A percentile compares a stretch with the other conserved stretches of the same genome.
Evolutionary conservation across 2,888 invertebrate genomes (phyloP).

Genomic region (Yponomeuta sedellus): DNA sequence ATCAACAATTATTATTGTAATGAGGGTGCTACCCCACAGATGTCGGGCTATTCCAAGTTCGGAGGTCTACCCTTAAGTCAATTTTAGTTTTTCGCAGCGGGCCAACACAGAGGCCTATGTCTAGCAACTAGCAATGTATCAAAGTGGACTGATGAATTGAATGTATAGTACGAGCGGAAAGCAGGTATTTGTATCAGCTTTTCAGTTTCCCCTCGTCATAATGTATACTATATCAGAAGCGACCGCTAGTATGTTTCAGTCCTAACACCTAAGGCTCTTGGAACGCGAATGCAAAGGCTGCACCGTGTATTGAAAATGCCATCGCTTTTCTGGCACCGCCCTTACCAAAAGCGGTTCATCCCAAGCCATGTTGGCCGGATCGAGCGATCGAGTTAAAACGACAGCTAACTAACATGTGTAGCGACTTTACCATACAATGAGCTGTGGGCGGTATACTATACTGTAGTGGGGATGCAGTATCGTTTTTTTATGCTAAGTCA

Average conservation of each 20-base stretch:
- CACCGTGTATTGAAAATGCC: conserved; percentile 22
- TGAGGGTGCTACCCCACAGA: no score
- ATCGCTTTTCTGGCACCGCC: conserved; percentile 22
- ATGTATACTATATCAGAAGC: no score
- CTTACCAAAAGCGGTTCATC: conserved; percentile 53
- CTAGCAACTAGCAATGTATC: no score
- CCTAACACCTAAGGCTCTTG: background rate
- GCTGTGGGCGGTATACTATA: conserved; percentile 43
- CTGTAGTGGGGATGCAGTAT: conserved; percentile 2
- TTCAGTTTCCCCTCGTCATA: background rate
- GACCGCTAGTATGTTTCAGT: background rate
- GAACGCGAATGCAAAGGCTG: background rate
- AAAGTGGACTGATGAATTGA: no score
- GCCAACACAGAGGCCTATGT: no score
- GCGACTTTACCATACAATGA: conserved; percentile 65
- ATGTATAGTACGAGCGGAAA: no score
- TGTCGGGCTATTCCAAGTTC: no score
- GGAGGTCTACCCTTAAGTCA: no score
- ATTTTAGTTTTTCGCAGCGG: no score
- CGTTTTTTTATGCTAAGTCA: background rate
- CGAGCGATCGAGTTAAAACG: conserved; percentile 43
- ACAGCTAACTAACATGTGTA: conserved; percentile 32
- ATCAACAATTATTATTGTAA: no score
- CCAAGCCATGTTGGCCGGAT: conserved; percentile 46
- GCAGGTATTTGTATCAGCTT: background rate